phyloP scores from a whole-genome alignment of 2,888 invertebrate species.

The Drosophila mulleri region DNA sequence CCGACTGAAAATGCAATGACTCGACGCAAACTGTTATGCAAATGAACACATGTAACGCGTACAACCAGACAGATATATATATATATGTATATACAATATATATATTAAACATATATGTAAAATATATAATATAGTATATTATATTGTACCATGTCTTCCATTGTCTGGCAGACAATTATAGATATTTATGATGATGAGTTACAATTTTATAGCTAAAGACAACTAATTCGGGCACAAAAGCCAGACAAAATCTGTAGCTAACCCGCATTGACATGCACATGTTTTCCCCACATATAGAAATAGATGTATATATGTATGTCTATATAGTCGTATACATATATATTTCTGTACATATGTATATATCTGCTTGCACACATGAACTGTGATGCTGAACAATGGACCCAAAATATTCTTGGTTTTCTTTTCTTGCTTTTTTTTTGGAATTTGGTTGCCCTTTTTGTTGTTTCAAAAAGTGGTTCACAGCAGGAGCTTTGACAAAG shows the following conservation, averaged over 20 bases:
- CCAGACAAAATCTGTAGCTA: conserved; percentile 9
- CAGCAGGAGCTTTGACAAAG: conserved; percentile 49
- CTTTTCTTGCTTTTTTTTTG: conserved; percentile 24
- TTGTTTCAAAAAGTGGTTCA: conserved; percentile 31
- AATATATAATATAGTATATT: neutral
- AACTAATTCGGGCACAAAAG: conserved; percentile 31
- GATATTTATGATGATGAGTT: conserved; percentile 65
- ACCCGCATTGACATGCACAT: conserved; percentile 37
- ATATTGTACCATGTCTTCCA: conserved; percentile 45
- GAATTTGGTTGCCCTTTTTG: conserved; percentile 43
- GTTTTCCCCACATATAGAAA: neutral
- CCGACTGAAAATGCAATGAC: conserved; percentile 65
- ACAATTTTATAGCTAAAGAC: conserved; percentile 50
- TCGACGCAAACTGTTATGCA: conserved; percentile 61
- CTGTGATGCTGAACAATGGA: conserved; percentile 47
- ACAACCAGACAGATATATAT: neutral
- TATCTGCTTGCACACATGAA: conserved; percentile 27
- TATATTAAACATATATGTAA: too few species aligned
- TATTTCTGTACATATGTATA: neutral
- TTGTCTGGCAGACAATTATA: conserved; percentile 69
- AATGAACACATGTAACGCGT: conserved; percentile 27
- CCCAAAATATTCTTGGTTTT: conserved; percentile 30
- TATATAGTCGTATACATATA: neutral
- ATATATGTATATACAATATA: too few species aligned
- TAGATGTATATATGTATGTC: neutral